Percentiles rank a stretch among this genome's conserved stretches.
Conservation (phyloP, 2,113 vertebrate genomes). For the Dicaeum eximium region DNA sequence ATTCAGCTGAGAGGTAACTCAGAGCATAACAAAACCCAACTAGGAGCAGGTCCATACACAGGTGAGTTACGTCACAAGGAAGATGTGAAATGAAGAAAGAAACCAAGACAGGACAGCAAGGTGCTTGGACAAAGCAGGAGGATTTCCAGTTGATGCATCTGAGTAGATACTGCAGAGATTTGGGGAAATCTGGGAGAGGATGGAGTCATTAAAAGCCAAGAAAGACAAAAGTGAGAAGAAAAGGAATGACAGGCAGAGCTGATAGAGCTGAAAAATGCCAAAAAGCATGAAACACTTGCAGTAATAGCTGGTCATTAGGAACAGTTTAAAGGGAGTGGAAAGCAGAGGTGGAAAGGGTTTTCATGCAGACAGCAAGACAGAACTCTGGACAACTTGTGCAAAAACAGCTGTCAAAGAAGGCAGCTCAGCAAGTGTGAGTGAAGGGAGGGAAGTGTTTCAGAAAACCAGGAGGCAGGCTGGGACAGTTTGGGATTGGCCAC, state of each 20-base stretch:
- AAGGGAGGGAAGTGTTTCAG: not conserved
- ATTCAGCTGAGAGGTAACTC: not conserved
- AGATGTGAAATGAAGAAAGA: not conserved
- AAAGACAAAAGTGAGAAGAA: not conserved
- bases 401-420: not conserved
- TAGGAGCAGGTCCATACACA: not conserved
- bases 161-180: not conserved
- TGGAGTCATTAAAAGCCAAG: not conserved
- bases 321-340: not conserved
- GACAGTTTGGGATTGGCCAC: accelerated
- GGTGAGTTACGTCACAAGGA: not conserved
- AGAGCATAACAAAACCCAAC: not conserved
- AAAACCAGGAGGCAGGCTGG: not conserved
- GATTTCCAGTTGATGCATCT: not conserved
- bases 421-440: not conserved
- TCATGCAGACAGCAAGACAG: not conserved
- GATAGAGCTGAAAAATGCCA: not conserved
- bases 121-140: not conserved
- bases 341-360: not conserved
- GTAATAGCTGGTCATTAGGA: not conserved
- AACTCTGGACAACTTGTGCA: not conserved
- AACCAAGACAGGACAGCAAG: not conserved
- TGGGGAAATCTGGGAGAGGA: not conserved
- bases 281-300: not conserved
- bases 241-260: not conserved